Base-by-base conservation (phyloP, 2,113 vertebrate genomes). In the Drymodes brunneopygia region DNA sequence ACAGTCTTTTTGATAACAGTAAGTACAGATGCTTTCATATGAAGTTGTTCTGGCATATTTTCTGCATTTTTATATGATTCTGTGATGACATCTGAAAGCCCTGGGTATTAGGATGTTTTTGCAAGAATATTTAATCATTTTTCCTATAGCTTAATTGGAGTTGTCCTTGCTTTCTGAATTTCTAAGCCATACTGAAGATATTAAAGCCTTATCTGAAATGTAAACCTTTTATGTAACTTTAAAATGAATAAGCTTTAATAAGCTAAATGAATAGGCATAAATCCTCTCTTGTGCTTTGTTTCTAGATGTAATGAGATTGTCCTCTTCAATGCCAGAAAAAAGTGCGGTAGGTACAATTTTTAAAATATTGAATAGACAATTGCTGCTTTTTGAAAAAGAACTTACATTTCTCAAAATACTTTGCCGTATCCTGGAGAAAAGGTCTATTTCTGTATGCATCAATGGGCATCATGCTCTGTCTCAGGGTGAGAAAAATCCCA, bases 1-100 rank as follows among this genome's bases (percentile, higher is more conserved):
- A 99, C 8, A 99, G 98, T 92, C 97, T 99, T 88, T 98, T 98
- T 93, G 99, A 98, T 95, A 98, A 98, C 85, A 98, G 99, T 99
- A 97, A 98, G 98, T 98, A 35, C 23, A 28, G 64, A 10, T 25
- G 6, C 74, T 61, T 69, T 54, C 29, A 33, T 40, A 20, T 28
- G 0, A 86, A 82, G 8, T 33, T 83, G 13, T 36, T 60, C 48
- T 60, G 50, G 12, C 4, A 3, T 71, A 29, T 70, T 64, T 83
- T 81, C 6, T 45, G 27, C 3, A 33, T 84, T 80, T 90, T 86
- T 23, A 5, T 38, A 8, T 78, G 33, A 81, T 77, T 10, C 2
- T 69, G 12, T 62, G 17, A 28, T 62, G 50, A 33, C 16, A 70
- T 3, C 11, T 78, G 51, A 81, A 54, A 61, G 20, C 40, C 27